Percentiles rank a stretch among this genome's conserved stretches.
These are phyloP conservation scores for Bedellia somnulentella DNA, from an alignment of 2,888 invertebrate genomes.

Conservation along the genomic window DNA sequence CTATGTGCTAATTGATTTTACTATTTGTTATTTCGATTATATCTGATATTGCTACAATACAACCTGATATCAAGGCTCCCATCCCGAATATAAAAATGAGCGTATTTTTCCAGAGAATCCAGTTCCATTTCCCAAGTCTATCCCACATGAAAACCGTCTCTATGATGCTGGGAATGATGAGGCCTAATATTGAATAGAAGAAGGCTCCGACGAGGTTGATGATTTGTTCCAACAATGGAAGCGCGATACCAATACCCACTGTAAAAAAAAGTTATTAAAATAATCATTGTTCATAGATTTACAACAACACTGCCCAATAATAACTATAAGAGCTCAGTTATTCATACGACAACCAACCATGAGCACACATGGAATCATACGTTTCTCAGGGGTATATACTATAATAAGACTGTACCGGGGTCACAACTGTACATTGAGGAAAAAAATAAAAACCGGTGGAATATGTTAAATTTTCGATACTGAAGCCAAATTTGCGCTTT, in stretches of 20 bases:
- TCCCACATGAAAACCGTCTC: slow-evolving; percentile 73
- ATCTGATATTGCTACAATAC: slow-evolving; percentile 33
- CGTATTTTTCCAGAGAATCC: slow-evolving; percentile 70
- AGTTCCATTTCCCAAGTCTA: slow-evolving; percentile 65
- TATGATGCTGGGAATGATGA: slow-evolving; percentile 74
- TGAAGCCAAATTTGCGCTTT: too few relatives aligned
- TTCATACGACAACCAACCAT: too few relatives aligned
- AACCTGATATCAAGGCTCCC: slow-evolving; percentile 67
- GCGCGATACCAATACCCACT: slow-evolving; percentile 48
- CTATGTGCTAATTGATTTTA: slow-evolving; percentile 22
- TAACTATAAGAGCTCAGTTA: too few relatives aligned
- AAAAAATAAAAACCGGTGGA: too few relatives aligned
- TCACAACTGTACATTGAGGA: too few relatives aligned
- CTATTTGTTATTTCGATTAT: slow-evolving; percentile 45
- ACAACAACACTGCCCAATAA: too few relatives aligned
- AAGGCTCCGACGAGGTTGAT: slow-evolving; percentile 53
- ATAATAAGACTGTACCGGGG: too few relatives aligned
- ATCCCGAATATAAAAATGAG: slow-evolving; percentile 64
- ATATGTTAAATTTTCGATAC: too few relatives aligned
- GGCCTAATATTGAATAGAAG: slow-evolving; percentile 72
- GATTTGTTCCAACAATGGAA: slow-evolving; percentile 48
- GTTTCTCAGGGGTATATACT: too few relatives aligned
- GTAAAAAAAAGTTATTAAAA: slow-evolving; percentile 15
- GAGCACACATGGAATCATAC: too few relatives aligned
- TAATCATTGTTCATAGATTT: background rate